Percentiles rank a stretch among this genome's conserved stretches.
phyloP scores from a whole-genome alignment of 2,113 vertebrate species.

The Phyllostomus discolor region DNA sequence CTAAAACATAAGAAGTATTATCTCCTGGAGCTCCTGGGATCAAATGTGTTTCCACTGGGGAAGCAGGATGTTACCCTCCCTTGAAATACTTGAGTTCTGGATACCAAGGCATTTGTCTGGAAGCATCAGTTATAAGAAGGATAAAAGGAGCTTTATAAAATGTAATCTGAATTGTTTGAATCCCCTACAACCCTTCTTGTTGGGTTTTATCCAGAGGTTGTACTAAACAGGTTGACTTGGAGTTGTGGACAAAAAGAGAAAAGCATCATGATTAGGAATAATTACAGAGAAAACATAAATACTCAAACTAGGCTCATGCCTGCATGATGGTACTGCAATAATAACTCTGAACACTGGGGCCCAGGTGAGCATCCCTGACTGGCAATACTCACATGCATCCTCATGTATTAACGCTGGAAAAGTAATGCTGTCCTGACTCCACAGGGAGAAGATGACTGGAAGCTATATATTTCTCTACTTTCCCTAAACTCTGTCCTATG shows the following conservation, averaged over 20 bases:
- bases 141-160: neutral
- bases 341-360: too few relatives aligned
- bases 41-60: neutral
- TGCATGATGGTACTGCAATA: neutral
- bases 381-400: too few relatives aligned
- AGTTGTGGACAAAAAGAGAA: neutral
- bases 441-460: neutral
- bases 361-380: neutral
- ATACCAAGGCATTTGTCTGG: neutral
- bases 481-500: neutral
- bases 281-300: neutral
- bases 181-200: neutral
- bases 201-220: fast-evolving
- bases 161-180: neutral
- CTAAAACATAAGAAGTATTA: neutral
- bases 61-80: neutral
- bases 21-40: neutral
- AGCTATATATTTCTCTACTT: neutral
- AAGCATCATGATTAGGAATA: neutral
- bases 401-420: neutral
- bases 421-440: neutral
- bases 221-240: neutral
- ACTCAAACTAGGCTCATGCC: neutral
- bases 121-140: neutral
- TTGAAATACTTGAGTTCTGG: neutral